Base-by-base conservation (phyloP, 2,888 invertebrate genomes). In the Temnothorax unifasciatus region DNA sequence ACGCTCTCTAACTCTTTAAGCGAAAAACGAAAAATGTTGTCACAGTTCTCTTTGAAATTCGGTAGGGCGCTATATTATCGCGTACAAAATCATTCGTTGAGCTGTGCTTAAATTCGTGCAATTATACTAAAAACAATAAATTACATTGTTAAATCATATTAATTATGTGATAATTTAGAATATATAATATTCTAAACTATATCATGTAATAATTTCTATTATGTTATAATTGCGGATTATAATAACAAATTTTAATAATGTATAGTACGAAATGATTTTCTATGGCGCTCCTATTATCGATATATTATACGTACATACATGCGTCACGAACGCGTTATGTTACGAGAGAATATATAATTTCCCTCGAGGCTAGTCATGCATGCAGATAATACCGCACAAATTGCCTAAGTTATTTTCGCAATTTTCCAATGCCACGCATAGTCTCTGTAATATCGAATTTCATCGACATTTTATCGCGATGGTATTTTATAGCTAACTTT, bases 391-490 rank as follows among this genome's bases (percentile, higher is more conserved):
- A 73, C 47, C 47, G 47, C 73, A 38, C 41, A 64, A 76, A 79
- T 25, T 71, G 73, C 73, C 59, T 71, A 79, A 79, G 79, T 71
- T 79, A 71, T 79, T 79, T 59, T 79, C 79, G 13, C 71, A 79
- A 79, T 79, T 79, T 79, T 79, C 59, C 59, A 79, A 47, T 79
- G 47, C 38, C 73, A 47, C 5, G 34, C 47, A 47, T 57, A 71
- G 59, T 47, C 73, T 59, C 44, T 4, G 18, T 25, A 13, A 61
- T 79, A 71, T 50, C 73, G 47, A 79, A 47, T 73, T 71, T 73
- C 47, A 73, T 59, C 38, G 13, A 61, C 25, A 59, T 79, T 79
- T 71, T 18, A 57, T 69, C 47, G 11, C 38, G 47, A 59, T 59
- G n/a, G 2, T n/a, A 21, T 1, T n/a, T 1, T 44, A 38, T 15